These are phyloP conservation scores for Proisotoma minuta DNA, from an alignment of 2,888 invertebrate species.

Conservation along the genomic window DNA sequence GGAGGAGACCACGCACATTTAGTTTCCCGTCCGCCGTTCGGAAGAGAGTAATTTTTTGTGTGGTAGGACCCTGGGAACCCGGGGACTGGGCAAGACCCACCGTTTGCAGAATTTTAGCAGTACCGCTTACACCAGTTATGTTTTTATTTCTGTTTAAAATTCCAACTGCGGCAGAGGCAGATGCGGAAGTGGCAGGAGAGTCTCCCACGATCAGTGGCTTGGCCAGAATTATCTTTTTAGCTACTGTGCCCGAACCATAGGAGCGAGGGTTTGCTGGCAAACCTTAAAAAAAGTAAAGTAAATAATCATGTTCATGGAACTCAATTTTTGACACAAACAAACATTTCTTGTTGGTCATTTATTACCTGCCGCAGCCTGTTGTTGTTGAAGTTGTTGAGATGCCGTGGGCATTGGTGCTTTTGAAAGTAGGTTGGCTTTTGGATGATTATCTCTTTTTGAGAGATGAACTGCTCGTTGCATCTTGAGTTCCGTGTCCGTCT, in stretches of 20 bases:
- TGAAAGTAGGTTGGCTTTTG: conserved; percentile 60
- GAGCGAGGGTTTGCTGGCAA: conserved; percentile 7
- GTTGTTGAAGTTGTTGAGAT: conserved; percentile 43
- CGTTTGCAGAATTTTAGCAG: conserved; percentile 1
- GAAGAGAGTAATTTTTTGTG: conserved; percentile 9
- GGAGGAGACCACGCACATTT: conserved; percentile 82
- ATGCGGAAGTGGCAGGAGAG: conserved; percentile 56
- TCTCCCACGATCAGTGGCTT: conserved; percentile 49
- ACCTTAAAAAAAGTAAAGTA: not conserved
- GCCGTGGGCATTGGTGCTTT: conserved; percentile 51
- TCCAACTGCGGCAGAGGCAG: conserved; percentile 19
- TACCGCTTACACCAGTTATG: not conserved
- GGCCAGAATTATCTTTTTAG: conserved; percentile 27
- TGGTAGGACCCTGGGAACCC: not conserved
- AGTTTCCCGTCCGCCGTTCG: conserved; percentile 85
- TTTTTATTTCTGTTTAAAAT: conserved; percentile 30
- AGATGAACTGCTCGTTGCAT: conserved; percentile 84
- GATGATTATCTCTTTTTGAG: conserved; percentile 64
- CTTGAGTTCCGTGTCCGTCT: conserved; percentile 80
- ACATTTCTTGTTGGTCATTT: not conserved
- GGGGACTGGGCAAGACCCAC: not conserved
- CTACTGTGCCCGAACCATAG: not conserved
- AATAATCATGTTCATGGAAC: not conserved
- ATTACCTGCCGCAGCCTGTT: conserved; percentile 30
- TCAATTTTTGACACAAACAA: not conserved